Evolutionary conservation across 2,888 invertebrate species (phyloP), one percentile per base, ranked within the genome.

Genomic region (Heliconius erato): DNA sequence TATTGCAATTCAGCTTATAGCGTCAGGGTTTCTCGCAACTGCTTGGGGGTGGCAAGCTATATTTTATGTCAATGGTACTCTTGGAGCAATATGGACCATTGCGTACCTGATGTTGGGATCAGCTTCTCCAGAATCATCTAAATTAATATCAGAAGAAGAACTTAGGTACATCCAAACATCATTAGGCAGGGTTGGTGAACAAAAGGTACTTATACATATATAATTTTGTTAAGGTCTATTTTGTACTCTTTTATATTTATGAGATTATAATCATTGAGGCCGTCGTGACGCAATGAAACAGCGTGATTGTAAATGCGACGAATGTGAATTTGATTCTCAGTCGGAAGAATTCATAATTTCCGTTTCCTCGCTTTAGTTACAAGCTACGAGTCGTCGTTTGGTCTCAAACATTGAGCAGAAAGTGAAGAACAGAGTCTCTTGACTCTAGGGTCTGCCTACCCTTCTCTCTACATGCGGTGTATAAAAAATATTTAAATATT

Each of bases 1-100:
- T 12, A 98, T 98, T 16, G 97, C 98, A 0, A 89, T 98, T 1
- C 97, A 98, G 87, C 91, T 98, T 89, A 96, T 97, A 23, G 92
- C 97, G 35, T 97, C 98, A n/a, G 98, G 98, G 0, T 93, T 97
- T 71, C 96, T 98, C 0, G 97, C 97, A 0, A 97, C 97, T 0
- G 87, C 92, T 0, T 94, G 97, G 88, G 98, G 98, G 0, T 98
- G 98, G 98, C 97, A 97, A 0, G 96, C 97, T 12, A 97, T 97
- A 82, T 98, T 98, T 92, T 98, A 98, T 89, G 91, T 97, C 1
- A 97, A 97, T 87, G 98, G 98, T 0, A 94, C 94, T 11, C 89
- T 97, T 0, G 97, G 97, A 0, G 89, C 97, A 0, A 28, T 96
- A 0, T 98, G 98, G 97, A 92, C 96, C 0, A 83, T 97, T 0